Conservation (phyloP, 2,888 invertebrate species). For the Thalpophila matura region DNA sequence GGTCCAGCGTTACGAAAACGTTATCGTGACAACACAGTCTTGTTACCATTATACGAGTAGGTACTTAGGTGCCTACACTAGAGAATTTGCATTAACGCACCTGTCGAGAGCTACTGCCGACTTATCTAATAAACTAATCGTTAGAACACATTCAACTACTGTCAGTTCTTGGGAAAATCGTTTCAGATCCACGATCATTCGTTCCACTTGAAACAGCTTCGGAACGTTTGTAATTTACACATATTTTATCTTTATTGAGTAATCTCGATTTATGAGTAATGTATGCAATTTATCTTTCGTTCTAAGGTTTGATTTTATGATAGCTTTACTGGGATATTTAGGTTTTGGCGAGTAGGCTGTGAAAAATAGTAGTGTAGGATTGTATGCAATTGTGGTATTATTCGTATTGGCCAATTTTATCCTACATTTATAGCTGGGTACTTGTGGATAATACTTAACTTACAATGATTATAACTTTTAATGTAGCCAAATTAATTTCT, state of each 20-base stretch:
- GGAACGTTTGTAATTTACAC: constrained; percentile 46
- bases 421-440: background rate
- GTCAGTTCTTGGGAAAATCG: constrained; percentile 73
- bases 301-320: constrained; percentile 42
- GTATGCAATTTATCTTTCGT: constrained; percentile 25
- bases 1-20: constrained; percentile 76
- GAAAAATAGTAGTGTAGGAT: constrained; percentile 44
- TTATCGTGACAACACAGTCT: constrained; percentile 64
- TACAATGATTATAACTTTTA: too few species aligned
- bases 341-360: constrained; percentile 46
- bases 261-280: constrained; percentile 50
- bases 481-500: background rate
- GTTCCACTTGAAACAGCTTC: constrained; percentile 44
- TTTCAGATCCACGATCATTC: constrained; percentile 62
- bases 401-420: constrained; percentile 15
- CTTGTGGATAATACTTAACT: background rate
- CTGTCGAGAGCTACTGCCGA: constrained; percentile 66
- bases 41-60: constrained; percentile 43
- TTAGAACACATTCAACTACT: constrained; percentile 67
- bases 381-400: constrained; percentile 34
- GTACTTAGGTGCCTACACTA: constrained; percentile 43
- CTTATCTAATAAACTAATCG: constrained; percentile 79
- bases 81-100: constrained; percentile 81
- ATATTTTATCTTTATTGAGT: constrained; percentile 45
- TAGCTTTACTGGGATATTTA: constrained; percentile 43